A percentile compares a stretch with the other conserved stretches of the same genome.
phyloP scores from a whole-genome alignment of 2,113 vertebrate species.

The Cygnus atratus region DNA sequence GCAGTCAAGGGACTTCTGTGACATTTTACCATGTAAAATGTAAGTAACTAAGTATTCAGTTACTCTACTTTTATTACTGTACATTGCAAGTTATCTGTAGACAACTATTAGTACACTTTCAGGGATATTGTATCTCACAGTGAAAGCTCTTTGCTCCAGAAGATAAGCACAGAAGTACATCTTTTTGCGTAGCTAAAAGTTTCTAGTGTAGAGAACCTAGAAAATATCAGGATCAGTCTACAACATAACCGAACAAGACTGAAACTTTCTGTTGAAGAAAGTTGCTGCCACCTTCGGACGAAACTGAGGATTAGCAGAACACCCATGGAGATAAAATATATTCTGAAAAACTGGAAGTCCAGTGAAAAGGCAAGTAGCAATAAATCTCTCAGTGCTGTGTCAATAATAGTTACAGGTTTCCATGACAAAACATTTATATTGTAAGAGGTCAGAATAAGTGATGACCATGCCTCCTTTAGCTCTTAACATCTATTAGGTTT shows the following conservation, averaged over 20 bases:
- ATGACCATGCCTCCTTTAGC: not conserved
- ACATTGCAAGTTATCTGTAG: not conserved
- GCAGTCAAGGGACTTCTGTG: not conserved
- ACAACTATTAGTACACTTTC: not conserved
- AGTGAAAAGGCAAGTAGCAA: not conserved
- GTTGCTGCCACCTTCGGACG: conserved; percentile 76
- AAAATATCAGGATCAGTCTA: not conserved
- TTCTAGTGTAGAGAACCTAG: not conserved
- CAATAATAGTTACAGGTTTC: not conserved
- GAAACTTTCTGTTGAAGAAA: not conserved
- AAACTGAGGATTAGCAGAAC: not conserved
- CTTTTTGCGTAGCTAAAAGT: not conserved
- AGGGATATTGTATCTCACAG: conserved; percentile 1
- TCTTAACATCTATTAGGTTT: not conserved
- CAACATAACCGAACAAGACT: not conserved
- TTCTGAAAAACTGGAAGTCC: not conserved
- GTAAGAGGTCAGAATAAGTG: not conserved
- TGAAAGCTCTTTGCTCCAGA: conserved; percentile 6
- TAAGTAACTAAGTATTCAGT: not conserved
- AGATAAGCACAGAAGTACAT: not conserved
- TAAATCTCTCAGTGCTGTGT: accelerated
- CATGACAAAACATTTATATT: not conserved
- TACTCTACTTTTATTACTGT: not conserved
- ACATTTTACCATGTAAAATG: not conserved
- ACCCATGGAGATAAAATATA: accelerated